Conservation (phyloP, 2,888 invertebrate genomes). For the Priocnemis perturbator region DNA sequence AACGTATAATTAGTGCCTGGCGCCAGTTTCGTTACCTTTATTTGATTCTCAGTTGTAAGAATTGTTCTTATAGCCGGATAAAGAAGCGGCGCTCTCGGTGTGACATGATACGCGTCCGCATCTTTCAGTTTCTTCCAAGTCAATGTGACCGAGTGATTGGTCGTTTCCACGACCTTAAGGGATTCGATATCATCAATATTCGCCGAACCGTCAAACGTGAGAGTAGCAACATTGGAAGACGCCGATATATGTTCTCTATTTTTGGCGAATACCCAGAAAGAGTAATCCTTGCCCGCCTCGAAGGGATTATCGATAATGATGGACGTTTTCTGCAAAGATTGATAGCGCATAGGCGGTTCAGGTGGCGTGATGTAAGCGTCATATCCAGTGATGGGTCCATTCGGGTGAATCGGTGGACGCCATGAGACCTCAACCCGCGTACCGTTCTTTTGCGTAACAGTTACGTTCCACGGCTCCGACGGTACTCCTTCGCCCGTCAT, state of each 20-base stretch:
- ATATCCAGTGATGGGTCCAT: constrained; percentile 81
- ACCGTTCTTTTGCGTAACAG: constrained; percentile 81
- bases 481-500: constrained; percentile 85
- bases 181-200: constrained; percentile 80
- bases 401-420: constrained; percentile 81
- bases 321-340: constrained; percentile 70
- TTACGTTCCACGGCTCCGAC: constrained; percentile 82
- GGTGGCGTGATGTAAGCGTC: constrained; percentile 82
- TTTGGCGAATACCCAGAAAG: constrained; percentile 85
- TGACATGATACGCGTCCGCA: constrained; percentile 80
- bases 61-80: constrained; percentile 78
- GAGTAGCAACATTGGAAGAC: constrained; percentile 78
- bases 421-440: constrained; percentile 82
- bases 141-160: constrained; percentile 78
- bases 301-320: constrained; percentile 78
- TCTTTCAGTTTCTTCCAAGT: constrained; percentile 79
- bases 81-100: constrained; percentile 75
- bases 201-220: constrained; percentile 82
- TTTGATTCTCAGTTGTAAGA: constrained; percentile 73
- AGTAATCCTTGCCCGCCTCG: constrained; percentile 79
- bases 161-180: constrained; percentile 76
- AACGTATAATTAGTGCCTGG: constrained; percentile 78
- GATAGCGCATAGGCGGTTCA: constrained; percentile 77
- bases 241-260: constrained; percentile 80
- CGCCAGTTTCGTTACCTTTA: constrained; percentile 69